Conservation (phyloP, 2,113 vertebrate species). For the Athene noctua region DNA sequence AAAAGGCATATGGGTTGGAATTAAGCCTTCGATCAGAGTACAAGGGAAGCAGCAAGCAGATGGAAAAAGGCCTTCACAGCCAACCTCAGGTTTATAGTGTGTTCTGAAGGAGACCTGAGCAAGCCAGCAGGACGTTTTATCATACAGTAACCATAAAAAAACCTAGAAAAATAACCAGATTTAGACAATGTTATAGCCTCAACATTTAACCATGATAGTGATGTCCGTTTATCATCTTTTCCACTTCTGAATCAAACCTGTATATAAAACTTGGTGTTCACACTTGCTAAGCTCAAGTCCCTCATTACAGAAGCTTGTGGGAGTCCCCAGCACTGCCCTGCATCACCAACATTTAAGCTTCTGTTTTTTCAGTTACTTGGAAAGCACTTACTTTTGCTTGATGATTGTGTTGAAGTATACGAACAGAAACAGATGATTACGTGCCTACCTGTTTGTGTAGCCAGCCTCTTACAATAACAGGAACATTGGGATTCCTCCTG, state of each 20-base stretch:
- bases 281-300: background rate
- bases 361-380: background rate
- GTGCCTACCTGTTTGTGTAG: slow-evolving; percentile 91
- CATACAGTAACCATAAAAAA: background rate
- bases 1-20: background rate
- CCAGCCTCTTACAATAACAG: slow-evolving; percentile 96
- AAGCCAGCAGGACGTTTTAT: background rate
- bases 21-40: background rate
- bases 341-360: rapidly evolving
- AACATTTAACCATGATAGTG: background rate
- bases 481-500: slow-evolving; percentile 91
- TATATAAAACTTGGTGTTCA: background rate
- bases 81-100: background rate
- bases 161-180: background rate
- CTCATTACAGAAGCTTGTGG: background rate
- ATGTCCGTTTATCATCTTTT: background rate
- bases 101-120: background rate
- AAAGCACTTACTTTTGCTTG: background rate
- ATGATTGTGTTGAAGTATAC: rapidly evolving
- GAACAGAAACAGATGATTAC: background rate
- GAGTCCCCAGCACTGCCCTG: background rate
- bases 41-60: background rate
- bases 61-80: background rate
- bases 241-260: background rate
- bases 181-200: background rate